phyloP scores from a whole-genome alignment of 2,797 vertebrate species.

The Odontamblyopus rebecca region DNA sequence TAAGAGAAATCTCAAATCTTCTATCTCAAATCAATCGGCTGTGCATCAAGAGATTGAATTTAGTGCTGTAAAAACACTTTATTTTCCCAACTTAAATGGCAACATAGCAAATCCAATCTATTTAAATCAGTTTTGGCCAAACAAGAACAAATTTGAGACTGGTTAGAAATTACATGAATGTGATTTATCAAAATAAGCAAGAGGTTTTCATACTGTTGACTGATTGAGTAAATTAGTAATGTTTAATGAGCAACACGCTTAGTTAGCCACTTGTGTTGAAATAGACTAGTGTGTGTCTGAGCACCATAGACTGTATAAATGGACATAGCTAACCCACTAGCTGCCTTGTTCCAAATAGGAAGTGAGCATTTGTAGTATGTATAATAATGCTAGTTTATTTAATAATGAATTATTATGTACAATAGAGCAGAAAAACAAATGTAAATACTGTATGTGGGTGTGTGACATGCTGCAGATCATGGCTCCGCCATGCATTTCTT shows the following conservation, averaged over 20 bases:
- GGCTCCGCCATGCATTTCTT: background rate
- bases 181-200: conserved; percentile 11
- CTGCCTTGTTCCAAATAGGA: too few relatives aligned
- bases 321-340: too few relatives aligned
- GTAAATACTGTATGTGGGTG: background rate
- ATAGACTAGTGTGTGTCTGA: background rate
- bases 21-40: conserved; percentile 46
- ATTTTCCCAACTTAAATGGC: conserved; percentile 79
- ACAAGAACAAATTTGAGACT: conserved; percentile 65
- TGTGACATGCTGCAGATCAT: conserved; percentile 5
- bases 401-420: background rate
- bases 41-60: conserved; percentile 59
- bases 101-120: conserved; percentile 81
- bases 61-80: conserved; percentile 61
- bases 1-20: conserved; percentile 48
- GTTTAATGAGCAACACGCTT: background rate
- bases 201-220: background rate
- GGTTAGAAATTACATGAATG: conserved; percentile 43
- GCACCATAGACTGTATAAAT: too few relatives aligned
- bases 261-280: background rate
- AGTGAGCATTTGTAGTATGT: too few relatives aligned
- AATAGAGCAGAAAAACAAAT: background rate
- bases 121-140: conserved; percentile 71
- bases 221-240: background rate
- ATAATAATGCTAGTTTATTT: background rate